Percentiles rank a stretch among this genome's conserved stretches.
phyloP scores from a whole-genome alignment of 2,888 invertebrate genomes.

The Melipona bicolor region DNA sequence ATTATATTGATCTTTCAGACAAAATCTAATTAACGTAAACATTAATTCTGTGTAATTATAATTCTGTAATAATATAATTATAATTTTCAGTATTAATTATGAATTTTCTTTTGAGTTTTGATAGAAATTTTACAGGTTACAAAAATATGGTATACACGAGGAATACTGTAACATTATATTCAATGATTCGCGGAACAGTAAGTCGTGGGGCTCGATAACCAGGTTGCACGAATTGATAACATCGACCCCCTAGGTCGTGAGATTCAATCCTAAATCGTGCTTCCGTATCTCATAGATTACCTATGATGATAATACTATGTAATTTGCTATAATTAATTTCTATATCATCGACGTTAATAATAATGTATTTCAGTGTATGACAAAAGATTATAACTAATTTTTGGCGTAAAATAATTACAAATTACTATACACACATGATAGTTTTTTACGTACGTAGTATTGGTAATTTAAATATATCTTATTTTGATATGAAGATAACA shows the following conservation, averaged over 20 bases:
- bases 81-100: no score
- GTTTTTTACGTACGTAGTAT: neutral
- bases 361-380: neutral
- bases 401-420: no score
- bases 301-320: neutral
- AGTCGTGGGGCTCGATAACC: neutral
- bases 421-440: no score
- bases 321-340: neutral
- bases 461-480: neutral
- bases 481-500: neutral
- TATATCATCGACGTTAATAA: neutral
- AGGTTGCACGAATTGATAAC: neutral
- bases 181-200: neutral
- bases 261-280: conserved; percentile 19
- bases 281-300: neutral
- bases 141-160: neutral
- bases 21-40: no score
- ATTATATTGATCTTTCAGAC: no score
- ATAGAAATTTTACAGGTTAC: neutral
- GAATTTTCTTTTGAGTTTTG: no score
- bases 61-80: no score
- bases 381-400: neutral
- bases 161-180: neutral
- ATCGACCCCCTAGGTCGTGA: conserved; percentile 8
- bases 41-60: no score